phyloP scores from a whole-genome alignment of 2,888 invertebrate genomes.

The Argyresthia albistria region DNA sequence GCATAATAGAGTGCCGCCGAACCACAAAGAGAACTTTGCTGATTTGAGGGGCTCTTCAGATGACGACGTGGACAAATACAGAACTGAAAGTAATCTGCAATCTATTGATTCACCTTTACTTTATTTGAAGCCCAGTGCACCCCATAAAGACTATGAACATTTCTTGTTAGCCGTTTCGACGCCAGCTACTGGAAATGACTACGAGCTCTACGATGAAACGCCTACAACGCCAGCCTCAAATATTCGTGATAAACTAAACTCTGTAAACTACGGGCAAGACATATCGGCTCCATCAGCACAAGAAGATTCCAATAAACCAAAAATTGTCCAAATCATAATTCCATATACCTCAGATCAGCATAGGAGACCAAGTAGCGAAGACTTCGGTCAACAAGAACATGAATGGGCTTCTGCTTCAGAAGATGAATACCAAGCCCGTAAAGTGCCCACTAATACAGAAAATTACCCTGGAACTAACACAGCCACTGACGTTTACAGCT shows the following conservation, averaged over 20 bases:
- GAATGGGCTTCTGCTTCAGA: constrained; percentile 33
- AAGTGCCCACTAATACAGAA: constrained; percentile 52
- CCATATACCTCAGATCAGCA: constrained; percentile 77
- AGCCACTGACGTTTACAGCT: constrained; percentile 30
- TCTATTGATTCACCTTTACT: constrained; percentile 74
- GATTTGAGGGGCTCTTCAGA: constrained; percentile 56
- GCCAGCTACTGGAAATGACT: constrained; percentile 38
- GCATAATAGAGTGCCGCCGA: constrained; percentile 24
- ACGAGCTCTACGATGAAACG: constrained; percentile 56
- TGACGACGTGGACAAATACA: constrained; percentile 56
- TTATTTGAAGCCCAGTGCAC: constrained; percentile 62
- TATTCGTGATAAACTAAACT: constrained; percentile 24
- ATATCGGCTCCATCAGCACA: constrained; percentile 24
- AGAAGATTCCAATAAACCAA: constrained; percentile 60
- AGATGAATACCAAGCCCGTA: constrained; percentile 57
- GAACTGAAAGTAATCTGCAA: constrained; percentile 57
- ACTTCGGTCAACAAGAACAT: background rate
- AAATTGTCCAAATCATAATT: constrained; percentile 84
- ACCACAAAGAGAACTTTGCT: constrained; percentile 45
- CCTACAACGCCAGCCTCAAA: constrained; percentile 34
- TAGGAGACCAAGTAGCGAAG: constrained; percentile 47
- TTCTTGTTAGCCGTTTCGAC: constrained; percentile 43
- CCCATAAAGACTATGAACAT: constrained; percentile 65
- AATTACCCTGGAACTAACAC: constrained; percentile 9
- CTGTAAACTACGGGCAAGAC: constrained; percentile 32